Base-by-base conservation (phyloP, 2,797 vertebrate genomes). In the Myotis planiceps region DNA sequence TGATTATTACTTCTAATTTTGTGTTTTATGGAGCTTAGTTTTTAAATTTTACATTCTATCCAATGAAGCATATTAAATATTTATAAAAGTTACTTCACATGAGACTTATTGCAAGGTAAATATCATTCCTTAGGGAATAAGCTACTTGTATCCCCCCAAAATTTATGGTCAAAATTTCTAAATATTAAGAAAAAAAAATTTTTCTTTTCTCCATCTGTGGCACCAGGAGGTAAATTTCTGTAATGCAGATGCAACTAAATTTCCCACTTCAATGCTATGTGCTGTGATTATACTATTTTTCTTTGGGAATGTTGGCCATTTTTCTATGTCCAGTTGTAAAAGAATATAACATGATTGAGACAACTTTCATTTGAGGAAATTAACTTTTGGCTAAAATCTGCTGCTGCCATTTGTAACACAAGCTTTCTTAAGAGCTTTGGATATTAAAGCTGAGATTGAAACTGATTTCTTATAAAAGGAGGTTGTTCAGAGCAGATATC, bases 1-100 rank as follows among this genome's bases (percentile, higher is more conserved):
- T 92, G 80, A 97, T 86, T 92, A 96, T 88, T 88, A 45, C 21
- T 94, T 37, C 84, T 94, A 45, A 58, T 97, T 96, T 94, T 96
- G 95, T 37, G 92, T 91, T 94, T 94, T 97, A 90, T 97, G 83
- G 66, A 92, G 89, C 95, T 97, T 96, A 55, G 68, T 96, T 92
- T 92, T 96, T 95, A 96, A 96, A 97, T 96, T 97, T 97, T 86
- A 92, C 95, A 90, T 92, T 23, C 55, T 45, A 34, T 16, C 81
- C 92, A 93, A 66, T 88, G 90, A 88, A n/a, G 60, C 66, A 79
- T 45, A 84, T 53, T 92, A 79, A 68, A 90, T 60, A 86, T 63
- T 74, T 75, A 65, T 29, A 37, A 69, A 95, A 90, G 89, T 75
- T 94, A 84, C 34, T 85, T 92, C 91, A 63, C 6, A 19, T 34